Base-by-base conservation (phyloP, 2,888 invertebrate genomes). In the Glyphotaelius pellucidus region DNA sequence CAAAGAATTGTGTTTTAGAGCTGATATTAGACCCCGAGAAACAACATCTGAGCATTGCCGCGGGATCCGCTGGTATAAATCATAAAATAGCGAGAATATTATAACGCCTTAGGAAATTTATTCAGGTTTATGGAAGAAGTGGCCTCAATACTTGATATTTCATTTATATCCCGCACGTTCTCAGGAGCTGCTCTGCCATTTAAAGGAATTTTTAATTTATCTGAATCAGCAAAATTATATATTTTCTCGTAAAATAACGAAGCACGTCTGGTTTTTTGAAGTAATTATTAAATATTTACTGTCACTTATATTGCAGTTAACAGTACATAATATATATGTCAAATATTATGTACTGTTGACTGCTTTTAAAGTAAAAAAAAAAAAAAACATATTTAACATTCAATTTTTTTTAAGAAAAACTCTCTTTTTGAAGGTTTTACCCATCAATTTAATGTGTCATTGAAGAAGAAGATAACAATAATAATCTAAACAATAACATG, bases 121-220 rank as follows among this genome's bases (percentile, higher is more conserved):
- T 86, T 42, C 15, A 42, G 86, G 47, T 86, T 47, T 86, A 86
- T 86, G 42, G 86, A 86, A 42, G 30, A 42, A n/a, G n/a, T 42
- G 42, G n/a, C 86, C 47, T 86, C 86, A 38, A 38, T 5, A n/a
- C n/a, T 47, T 86, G 11, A n/a, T 47, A 86, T 38, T 42, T 47
- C 86, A 86, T n/a, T 86, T 86, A 86, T 31, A n/a, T 47, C 86
- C 12, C 31, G 7, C 86, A 30, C 86, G 47, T 42, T 42, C 47
- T 86, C 25, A 47, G 47, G n/a, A 86, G n/a, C 86, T 86, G 86
- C 42, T 86, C 38, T 30, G 47, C 19, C 30, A 15, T 86, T 86
- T 25, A 67, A 67, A 25, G 25, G 67, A 25, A 2, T 67, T 67
- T 52, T 52, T 52, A 19, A 52, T 52, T 15, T 5, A 52, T 15